Evolutionary conservation across 2,888 invertebrate species (phyloP), one percentile per base, ranked within the genome.

Genomic region (Ectropis crepuscularia): DNA sequence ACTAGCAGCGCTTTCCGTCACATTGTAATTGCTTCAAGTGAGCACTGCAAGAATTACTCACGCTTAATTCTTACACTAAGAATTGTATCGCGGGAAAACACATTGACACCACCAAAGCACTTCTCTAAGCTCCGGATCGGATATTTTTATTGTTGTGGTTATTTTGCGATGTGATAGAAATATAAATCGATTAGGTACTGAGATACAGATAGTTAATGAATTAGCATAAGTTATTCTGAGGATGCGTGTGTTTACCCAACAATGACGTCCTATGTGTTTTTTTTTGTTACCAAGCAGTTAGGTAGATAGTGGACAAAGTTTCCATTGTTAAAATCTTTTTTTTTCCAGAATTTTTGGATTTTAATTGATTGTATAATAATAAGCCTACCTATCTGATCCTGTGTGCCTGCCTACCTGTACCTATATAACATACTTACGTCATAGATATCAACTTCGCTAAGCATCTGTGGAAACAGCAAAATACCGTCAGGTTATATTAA

Each of bases 21-120:
- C 74, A 80, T 81, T 73, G 72, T 78, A 80, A 77, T 80, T 76
- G 69, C 67, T 67, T 57, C 65, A 67, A 68, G 69, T 69, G 61
- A 60, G 67, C 68, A 70, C 72, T 61, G 69, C 71, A 75, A 75
- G 80, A 78, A 80, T 76, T 82, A 81, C 78, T 81, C 81, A 82
- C 66, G 73, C 71, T 68, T 61, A 73, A 61, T 62, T 60, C 71
- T 54, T 51, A 70, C 54, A 42, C 48, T 36, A 71, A 64, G 68
- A 65, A 64, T 48, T 55, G 53, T 60, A 66, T 68, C 67, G 68
- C 65, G 76, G 79, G 80, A 70, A 81, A 80, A 78, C 73, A 78
- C 79, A 76, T 70, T 62, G 73, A 74, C 71, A 72, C 69, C 71
- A 75, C 61, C 62, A 63, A 65, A 63, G 51, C n/a, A 55, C 43